These are phyloP conservation scores for Battus philenor DNA, from an alignment of 1,140 invertebrate species.

Conservation along the genomic window DNA sequence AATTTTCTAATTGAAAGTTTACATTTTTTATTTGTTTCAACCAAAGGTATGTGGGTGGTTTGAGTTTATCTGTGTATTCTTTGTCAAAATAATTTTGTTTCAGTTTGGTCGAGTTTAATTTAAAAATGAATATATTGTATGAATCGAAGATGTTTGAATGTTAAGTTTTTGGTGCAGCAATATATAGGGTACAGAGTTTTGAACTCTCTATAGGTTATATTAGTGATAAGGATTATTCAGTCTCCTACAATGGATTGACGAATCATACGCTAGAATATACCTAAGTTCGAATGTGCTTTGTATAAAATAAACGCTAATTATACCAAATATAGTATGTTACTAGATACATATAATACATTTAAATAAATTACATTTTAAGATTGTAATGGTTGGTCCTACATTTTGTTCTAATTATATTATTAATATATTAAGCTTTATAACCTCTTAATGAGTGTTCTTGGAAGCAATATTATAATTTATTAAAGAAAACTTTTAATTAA, in stretches of 20 bases:
- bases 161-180: constrained; percentile 51
- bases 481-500: constrained; percentile 11
- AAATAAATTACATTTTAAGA: neutral
- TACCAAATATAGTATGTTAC: constrained; percentile 53
- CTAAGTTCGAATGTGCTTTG: constrained; percentile 69
- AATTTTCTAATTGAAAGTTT: constrained; percentile 24
- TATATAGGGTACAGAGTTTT: constrained; percentile 45
- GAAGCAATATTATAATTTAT: constrained; percentile 21
- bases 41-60: constrained; percentile 49
- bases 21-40: constrained; percentile 27
- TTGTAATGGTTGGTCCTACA: constrained; percentile 10
- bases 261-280: constrained; percentile 74
- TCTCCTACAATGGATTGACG: constrained; percentile 53
- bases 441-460: constrained; percentile 1
- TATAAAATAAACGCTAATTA: constrained; percentile 55
- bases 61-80: constrained; percentile 45
- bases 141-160: constrained; percentile 20
- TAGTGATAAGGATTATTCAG: constrained; percentile 34
- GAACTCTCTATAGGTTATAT: constrained; percentile 49
- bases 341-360: constrained; percentile 17
- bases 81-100: constrained; percentile 29
- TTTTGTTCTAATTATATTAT: neutral
- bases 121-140: constrained; percentile 19
- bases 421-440: constrained; percentile 13
- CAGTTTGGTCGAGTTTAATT: constrained; percentile 32